Evolutionary conservation across 2,888 invertebrate genomes (phyloP).

Genomic region (Ceramica pisi): DNA sequence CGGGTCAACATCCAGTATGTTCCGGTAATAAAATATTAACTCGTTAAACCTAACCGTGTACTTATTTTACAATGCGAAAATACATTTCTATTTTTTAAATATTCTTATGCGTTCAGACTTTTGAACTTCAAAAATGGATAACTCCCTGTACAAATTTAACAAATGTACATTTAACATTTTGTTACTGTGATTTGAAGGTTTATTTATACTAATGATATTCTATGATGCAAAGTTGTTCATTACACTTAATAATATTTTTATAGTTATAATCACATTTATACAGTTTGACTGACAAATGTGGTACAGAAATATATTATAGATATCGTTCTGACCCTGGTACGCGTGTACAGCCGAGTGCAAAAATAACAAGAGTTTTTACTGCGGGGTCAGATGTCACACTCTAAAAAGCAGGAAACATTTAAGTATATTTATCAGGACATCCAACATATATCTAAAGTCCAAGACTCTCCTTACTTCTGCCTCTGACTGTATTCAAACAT

Average conservation of each 20-base stretch:
- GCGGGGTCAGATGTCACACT: conserved; percentile 49
- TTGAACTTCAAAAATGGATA: conserved; percentile 87
- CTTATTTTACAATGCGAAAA: conserved; percentile 90
- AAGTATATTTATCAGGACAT: conserved; percentile 51
- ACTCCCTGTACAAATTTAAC: conserved; percentile 90
- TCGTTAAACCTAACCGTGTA: conserved; percentile 88
- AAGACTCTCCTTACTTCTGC: conserved; percentile 58
- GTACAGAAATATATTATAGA: conserved; percentile 59
- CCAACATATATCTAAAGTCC: conserved; percentile 59
- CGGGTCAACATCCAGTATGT: conserved; percentile 86
- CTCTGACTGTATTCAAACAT: conserved; percentile 55
- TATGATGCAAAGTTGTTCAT: conserved; percentile 66
- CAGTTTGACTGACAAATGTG: conserved; percentile 75
- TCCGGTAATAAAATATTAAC: conserved; percentile 89
- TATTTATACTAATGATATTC: conserved; percentile 53
- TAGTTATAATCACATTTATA: conserved; percentile 68
- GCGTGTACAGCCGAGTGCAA: conserved; percentile 47
- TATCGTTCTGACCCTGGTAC: conserved; percentile 56
- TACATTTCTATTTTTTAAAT: conserved; percentile 77
- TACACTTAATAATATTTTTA: conserved; percentile 70
- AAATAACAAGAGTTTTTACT: conserved; percentile 57
- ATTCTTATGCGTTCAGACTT: conserved; percentile 88
- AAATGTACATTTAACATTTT: conserved; percentile 86
- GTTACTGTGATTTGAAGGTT: conserved; percentile 90
- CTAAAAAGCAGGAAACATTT: conserved; percentile 63